Conservation (phyloP, 2,888 invertebrate genomes). For the Plusia festucae region DNA sequence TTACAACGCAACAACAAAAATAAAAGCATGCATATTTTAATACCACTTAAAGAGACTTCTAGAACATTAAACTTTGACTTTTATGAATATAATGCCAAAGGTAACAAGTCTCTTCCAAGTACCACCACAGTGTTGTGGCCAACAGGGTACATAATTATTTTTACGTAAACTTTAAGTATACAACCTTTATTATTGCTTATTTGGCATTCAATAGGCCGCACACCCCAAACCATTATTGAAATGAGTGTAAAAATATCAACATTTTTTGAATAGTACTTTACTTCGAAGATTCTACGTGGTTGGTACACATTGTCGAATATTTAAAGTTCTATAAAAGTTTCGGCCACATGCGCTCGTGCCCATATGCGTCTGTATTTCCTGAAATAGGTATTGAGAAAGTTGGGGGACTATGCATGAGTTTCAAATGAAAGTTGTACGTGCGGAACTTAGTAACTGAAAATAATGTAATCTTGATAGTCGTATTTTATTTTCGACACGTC, state of each 20-base stretch:
- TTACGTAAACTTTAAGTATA: neutral
- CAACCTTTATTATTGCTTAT: too few relatives aligned
- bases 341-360: conserved; percentile 17
- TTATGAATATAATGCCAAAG: neutral
- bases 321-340: conserved; percentile 36
- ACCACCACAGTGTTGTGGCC: neutral
- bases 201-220: too few relatives aligned
- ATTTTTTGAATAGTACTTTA: neutral
- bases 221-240: too few relatives aligned
- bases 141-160: neutral
- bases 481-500: conserved; percentile 2
- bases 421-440: conserved; percentile 43
- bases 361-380: conserved; percentile 30
- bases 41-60: conserved; percentile 1
- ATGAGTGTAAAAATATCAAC: too few relatives aligned
- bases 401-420: conserved; percentile 35
- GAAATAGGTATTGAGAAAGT: conserved; percentile 47
- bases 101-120: neutral
- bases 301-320: conserved; percentile 37
- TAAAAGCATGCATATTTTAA: conserved; percentile 4
- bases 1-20: conserved; percentile 5
- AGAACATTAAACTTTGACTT: conserved; percentile 1
- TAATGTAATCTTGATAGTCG: conserved; percentile 27
- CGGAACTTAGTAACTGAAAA: conserved; percentile 15
- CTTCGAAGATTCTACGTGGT: conserved; percentile 11